Evolutionary conservation across 53 echinoderm and acorn worm genomes (phyloP), one percentile per base, ranked within the genome.

Genomic region (Pentamera pediparva): DNA sequence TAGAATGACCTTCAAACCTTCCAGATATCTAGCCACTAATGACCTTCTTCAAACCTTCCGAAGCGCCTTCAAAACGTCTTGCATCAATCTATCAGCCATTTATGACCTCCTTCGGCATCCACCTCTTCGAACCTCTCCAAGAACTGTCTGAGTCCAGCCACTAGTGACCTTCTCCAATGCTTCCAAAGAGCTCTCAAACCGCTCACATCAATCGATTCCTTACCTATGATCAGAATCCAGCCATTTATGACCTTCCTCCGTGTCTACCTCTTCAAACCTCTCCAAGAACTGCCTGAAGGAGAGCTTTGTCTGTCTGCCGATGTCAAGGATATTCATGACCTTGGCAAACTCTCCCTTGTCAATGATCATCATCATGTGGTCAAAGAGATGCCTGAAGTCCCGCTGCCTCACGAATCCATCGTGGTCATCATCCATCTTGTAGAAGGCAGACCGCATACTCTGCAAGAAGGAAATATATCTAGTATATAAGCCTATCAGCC

Each of bases 341-440:
- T 84, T 78, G 62, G 39, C 61, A 74, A 98, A 98, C 62, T 98
- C 98, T 27, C 86, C 91, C 20, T 98, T 88, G 19, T 67, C 79
- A 52, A 80, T 89, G 69, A 88, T 80, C 75, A 98, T 85, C 98
- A 98, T 98, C 59, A 98, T 70, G 12, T 74, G 55, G 28, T 89
- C 98, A 59, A 98, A 45, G 11, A 98, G 88, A 7, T 81, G 98
- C 13, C 87, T 81, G 86, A 98, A 92, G 79, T 98, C 91, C 3
- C 82, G 78, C 5, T 86, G 91, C 34, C 86, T 73, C 12, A 98
- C 83, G 12, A 86, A 75, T 11, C 98, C 98, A 43, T 98, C 88
- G 43, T 98, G 98, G 56, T 98, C 92, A 54, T 98, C 98, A 19
- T 98, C 98, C 59, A 98, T 35, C 64, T 98, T 98, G 75, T 98